These are phyloP conservation scores for Mungos mungo DNA, from an alignment of 2,113 vertebrate genomes.

Conservation along the genomic window DNA sequence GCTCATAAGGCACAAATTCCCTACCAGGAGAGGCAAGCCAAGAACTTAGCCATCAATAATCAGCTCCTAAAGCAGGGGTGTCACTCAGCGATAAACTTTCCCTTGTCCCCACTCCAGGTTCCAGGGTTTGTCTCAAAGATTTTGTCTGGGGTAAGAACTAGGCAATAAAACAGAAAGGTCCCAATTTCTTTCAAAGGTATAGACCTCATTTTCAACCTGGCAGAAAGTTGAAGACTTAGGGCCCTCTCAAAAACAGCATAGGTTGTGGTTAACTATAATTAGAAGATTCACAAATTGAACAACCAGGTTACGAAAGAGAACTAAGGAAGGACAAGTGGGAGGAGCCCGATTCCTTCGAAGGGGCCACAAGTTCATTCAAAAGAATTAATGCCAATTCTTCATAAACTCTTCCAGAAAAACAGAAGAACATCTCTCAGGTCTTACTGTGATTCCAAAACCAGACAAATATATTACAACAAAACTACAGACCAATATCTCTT, in stretches of 20 bases:
- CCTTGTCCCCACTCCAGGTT: background rate
- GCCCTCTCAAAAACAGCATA: background rate
- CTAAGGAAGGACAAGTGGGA: background rate
- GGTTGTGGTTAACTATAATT: background rate
- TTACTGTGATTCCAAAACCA: background rate
- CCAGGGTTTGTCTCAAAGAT: background rate
- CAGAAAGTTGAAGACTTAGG: background rate
- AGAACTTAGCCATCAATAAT: background rate
- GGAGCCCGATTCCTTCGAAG: background rate
- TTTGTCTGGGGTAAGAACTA: background rate
- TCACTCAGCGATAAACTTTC: background rate
- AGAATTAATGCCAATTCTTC: background rate
- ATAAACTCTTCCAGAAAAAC: background rate
- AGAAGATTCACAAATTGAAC: background rate
- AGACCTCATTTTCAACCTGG: background rate
- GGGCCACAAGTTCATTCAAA: background rate
- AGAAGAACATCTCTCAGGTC: background rate
- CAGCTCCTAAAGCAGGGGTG: background rate
- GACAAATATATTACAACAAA: background rate
- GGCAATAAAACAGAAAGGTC: background rate
- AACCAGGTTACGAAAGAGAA: background rate
- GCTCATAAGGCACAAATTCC: background rate
- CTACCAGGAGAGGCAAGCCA: background rate
- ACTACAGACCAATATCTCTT: background rate
- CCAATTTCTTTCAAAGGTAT: background rate